Base-by-base conservation (phyloP, 2,888 invertebrate species). In the Sinodicranocentrus sp. region DNA sequence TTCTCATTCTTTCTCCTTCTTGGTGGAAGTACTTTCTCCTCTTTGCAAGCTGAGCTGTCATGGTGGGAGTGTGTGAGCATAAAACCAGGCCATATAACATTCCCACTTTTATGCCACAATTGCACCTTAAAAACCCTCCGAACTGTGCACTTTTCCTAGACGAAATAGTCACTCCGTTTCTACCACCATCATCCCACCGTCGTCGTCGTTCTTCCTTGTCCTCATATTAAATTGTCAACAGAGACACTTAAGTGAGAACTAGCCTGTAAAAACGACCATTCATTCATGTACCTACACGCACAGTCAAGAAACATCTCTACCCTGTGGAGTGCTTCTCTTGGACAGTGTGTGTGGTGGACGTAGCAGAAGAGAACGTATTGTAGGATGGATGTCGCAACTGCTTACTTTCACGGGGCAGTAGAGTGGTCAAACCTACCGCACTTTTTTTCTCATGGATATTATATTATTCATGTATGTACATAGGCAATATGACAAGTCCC, bases 161-260 rank as follows among this genome's bases (percentile, higher is more conserved):
- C 77, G 44, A 57, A 77, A 76, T 76, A 54, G 77, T 68, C 44
- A 68, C 21, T 43, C 39, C 26, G 48, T 48, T 52, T 71, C 63
- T 48, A 67, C 48, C 28, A 44, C 71, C 26, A 59, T 54, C 39
- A 63, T 28, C 3, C 13, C 39, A 26, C 65, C 25, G 26, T 59
- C 28, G 15, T 19, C 48, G 57, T 77, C 70, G n/a, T 63, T 72
- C 63, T 8, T 17, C 23, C 33, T 48, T 6, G 65, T 17, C 71
- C 26, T 67, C 68, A 73, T 73, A 80, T 80, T 80, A 73, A 80
- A 73, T 80, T 80, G 80, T 80, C 80, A 80, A 80, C 79, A 79
- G 63, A 54, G 72, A 72, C 79, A 72, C 79, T 79, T 54, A 39
- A 63, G 71, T 23, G 70, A 70, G 71, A 78, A 39, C 61, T 21